Conservation (phyloP, 2,797 vertebrate genomes). For the Erpetoichthys calabaricus region DNA sequence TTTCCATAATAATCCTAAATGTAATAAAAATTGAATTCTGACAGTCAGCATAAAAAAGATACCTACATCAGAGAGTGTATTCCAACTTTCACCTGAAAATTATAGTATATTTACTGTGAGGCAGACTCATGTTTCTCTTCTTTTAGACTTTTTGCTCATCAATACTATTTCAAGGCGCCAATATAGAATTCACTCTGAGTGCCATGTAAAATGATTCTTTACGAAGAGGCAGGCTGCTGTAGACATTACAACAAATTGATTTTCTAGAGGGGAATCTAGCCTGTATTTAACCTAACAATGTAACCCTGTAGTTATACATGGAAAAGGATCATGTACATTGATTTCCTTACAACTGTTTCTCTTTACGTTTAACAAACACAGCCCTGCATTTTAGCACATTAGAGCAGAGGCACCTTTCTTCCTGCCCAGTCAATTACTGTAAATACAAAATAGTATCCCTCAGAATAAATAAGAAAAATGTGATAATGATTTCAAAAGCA, state of each 20-base stretch:
- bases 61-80: background rate
- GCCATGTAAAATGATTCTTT: conserved; percentile 69
- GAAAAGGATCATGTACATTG: conserved; percentile 85
- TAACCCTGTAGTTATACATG: conserved; percentile 82
- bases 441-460: too few relatives aligned
- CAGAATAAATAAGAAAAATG: too few relatives aligned
- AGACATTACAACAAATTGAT: conserved; percentile 83
- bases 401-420: too few relatives aligned
- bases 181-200: conserved; percentile 44
- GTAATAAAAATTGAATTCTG: too few relatives aligned
- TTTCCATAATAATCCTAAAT: too few relatives aligned
- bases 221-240: conserved; percentile 49
- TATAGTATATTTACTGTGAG: background rate
- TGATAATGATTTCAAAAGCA: too few relatives aligned
- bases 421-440: too few relatives aligned
- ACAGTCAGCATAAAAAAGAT: too few relatives aligned
- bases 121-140: conserved; percentile 25
- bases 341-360: conserved; percentile 76
- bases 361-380: conserved; percentile 44
- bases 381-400: conserved; percentile 19
- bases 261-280: conserved; percentile 86
- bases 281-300: conserved; percentile 93
- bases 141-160: conserved; percentile 30
- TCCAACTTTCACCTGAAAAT: background rate
- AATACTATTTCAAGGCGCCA: conserved; percentile 45